A percentile compares a stretch with the other conserved stretches of the same genome.
Evolutionary conservation across 2,797 vertebrate genomes (phyloP).

Genomic region (Pangasius mekongensis): DNA sequence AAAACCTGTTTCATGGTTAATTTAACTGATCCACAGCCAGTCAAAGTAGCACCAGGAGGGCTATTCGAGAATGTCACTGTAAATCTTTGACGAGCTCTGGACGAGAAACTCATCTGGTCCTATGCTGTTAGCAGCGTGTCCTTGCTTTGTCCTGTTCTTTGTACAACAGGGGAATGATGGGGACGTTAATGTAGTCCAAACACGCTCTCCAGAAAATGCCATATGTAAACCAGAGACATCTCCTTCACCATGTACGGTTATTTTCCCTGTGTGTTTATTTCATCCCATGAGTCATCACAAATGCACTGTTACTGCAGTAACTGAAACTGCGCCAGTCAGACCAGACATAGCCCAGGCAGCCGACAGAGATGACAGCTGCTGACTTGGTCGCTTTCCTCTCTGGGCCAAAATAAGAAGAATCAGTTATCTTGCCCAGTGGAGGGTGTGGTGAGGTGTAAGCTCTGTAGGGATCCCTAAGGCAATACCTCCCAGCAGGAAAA

Average conservation of each 20-base stretch:
- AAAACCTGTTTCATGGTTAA: constrained; percentile 56
- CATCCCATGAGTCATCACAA: constrained; percentile 50
- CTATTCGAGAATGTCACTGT: constrained; percentile 3
- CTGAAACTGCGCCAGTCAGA: constrained; percentile 42
- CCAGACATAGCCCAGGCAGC: constrained; percentile 36
- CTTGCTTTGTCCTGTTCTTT: constrained; percentile 41
- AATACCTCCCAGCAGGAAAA: constrained; percentile 38
- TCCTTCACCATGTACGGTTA: constrained; percentile 51
- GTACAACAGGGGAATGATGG: constrained; percentile 28
- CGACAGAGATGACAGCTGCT: constrained; percentile 46
- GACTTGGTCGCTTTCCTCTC: constrained; percentile 28
- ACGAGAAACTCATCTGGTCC: constrained; percentile 1
- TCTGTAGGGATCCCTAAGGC: constrained; percentile 18
- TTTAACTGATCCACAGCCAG: constrained; percentile 41
- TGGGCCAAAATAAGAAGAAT: constrained; percentile 49
- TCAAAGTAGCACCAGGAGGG: constrained; percentile 18
- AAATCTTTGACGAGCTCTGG: constrained; percentile 15
- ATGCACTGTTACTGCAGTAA: constrained; percentile 37
- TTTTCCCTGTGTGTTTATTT: constrained; percentile 55
- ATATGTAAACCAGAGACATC: constrained; percentile 46
- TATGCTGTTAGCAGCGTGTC: not conserved
- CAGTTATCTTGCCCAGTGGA: constrained; percentile 43
- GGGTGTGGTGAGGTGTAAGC: constrained; percentile 34
- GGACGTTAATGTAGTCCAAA: constrained; percentile 50
- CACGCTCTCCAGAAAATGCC: constrained; percentile 43